These are phyloP conservation scores for Dinomys branickii DNA, from an alignment of 2,113 vertebrate genomes.

Conservation along the genomic window DNA sequence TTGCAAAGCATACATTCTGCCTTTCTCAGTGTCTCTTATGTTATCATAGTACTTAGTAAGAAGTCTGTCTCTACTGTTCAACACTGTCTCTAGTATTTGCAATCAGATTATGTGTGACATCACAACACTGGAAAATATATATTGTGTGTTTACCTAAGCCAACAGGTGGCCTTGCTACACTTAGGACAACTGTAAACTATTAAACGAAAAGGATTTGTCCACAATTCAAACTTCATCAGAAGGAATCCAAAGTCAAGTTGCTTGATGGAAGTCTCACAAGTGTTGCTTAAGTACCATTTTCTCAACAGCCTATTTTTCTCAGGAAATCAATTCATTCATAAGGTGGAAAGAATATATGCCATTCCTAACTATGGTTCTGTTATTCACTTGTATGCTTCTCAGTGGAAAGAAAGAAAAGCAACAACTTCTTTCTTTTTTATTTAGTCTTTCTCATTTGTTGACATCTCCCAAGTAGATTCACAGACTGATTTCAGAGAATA, in stretches of 20 bases:
- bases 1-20: neutral
- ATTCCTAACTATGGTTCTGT: too few species aligned
- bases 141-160: neutral
- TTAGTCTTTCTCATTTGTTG: neutral
- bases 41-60: neutral
- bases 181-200: neutral
- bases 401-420: neutral
- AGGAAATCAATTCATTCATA: neutral
- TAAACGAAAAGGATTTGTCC: neutral
- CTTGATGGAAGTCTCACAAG: neutral
- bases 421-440: neutral
- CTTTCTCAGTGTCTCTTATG: neutral
- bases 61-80: neutral
- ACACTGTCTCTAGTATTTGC: neutral
- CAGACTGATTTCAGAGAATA: neutral
- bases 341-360: neutral
- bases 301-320: too few species aligned
- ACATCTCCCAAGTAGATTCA: neutral
- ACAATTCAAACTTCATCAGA: neutral
- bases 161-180: neutral
- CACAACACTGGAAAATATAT: neutral
- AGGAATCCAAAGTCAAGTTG: neutral
- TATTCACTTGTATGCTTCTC: neutral
- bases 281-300: neutral
- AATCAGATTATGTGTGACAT: neutral